Conservation (phyloP, 2,113 vertebrate species). For the Bothrops jararaca region DNA sequence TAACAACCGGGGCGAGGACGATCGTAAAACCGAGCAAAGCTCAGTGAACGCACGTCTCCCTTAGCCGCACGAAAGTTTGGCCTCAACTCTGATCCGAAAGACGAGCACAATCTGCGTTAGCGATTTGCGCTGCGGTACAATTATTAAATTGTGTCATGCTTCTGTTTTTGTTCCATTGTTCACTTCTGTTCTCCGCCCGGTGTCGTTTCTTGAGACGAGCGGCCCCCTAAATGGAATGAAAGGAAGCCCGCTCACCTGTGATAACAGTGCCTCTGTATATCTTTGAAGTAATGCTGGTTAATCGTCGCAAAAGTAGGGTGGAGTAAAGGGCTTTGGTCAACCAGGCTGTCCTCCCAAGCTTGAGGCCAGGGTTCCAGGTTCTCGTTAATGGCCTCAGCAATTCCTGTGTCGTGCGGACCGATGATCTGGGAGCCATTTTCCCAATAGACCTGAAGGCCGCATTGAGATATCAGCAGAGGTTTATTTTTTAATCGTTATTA, state of each 20-base stretch:
- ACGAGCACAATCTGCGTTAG: not conserved
- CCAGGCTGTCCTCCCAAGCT: slow-evolving; percentile 82
- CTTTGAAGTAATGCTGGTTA: slow-evolving; percentile 82
- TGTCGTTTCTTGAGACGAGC: not conserved
- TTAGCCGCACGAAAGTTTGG: not conserved
- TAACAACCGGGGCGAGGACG: no score
- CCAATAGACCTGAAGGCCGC: slow-evolving; percentile 88
- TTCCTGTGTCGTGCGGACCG: slow-evolving; percentile 88
- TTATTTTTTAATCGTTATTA: not conserved
- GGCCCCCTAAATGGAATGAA: not conserved
- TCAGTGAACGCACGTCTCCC: not conserved
- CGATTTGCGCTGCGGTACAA: not conserved
- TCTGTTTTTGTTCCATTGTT: not conserved
- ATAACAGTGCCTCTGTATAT: slow-evolving; percentile 89
- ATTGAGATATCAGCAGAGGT: not conserved
- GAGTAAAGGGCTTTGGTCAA: slow-evolving; percentile 75
- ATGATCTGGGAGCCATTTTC: slow-evolving; percentile 95
- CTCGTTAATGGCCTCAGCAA: slow-evolving; percentile 85
- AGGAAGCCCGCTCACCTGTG: slow-evolving; percentile 76
- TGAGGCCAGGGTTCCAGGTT: slow-evolving; percentile 90
- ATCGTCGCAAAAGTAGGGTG: slow-evolving; percentile 79
- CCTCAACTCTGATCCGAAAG: no score
- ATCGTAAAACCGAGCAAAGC: not conserved
- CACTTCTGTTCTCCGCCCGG: not conserved
- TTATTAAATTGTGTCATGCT: not conserved